Evolutionary conservation across 2,888 invertebrate species (phyloP).

Genomic region (Dusona sp.): DNA sequence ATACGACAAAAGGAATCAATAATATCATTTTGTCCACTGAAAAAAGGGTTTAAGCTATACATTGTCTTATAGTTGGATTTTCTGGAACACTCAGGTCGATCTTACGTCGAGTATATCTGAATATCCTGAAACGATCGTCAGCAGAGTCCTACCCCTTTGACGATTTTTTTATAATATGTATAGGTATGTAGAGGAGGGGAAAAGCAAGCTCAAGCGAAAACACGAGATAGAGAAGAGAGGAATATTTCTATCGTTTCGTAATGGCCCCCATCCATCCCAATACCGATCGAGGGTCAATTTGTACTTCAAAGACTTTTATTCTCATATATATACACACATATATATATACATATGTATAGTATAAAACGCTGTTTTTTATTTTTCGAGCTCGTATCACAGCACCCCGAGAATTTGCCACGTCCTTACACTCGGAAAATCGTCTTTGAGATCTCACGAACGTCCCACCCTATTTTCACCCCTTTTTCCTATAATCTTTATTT

Average conservation of each 20-base stretch:
- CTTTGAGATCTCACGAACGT: neutral
- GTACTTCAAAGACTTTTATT: slow-evolving; percentile 78
- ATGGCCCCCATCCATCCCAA: slow-evolving; percentile 69
- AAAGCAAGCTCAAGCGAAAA: slow-evolving; percentile 55
- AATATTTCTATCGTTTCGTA: slow-evolving; percentile 73
- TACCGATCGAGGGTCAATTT: slow-evolving; percentile 78
- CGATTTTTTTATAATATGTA: slow-evolving; percentile 64
- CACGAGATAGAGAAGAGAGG: slow-evolving; percentile 66
- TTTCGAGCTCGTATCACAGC: slow-evolving; percentile 22
- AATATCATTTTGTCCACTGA: neutral
- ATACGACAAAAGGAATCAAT: slow-evolving; percentile 9
- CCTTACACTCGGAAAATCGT: slow-evolving; percentile 32
- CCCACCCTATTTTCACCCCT: neutral
- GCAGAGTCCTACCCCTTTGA: slow-evolving; percentile 68
- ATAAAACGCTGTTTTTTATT: slow-evolving; percentile 26
- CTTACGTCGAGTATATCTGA: slow-evolving; percentile 44
- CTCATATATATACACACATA: slow-evolving; percentile 56
- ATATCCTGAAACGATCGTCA: slow-evolving; percentile 63
- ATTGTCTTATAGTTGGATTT: slow-evolving; percentile 15
- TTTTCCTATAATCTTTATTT: neutral
- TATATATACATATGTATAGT: neutral
- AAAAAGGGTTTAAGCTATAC: neutral
- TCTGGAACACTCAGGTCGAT: slow-evolving; percentile 19
- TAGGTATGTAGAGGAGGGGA: slow-evolving; percentile 1
- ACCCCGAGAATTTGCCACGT: slow-evolving; percentile 48